These are phyloP conservation scores for Elachura formosa DNA, from an alignment of 2,113 vertebrate species.

Conservation along the genomic window DNA sequence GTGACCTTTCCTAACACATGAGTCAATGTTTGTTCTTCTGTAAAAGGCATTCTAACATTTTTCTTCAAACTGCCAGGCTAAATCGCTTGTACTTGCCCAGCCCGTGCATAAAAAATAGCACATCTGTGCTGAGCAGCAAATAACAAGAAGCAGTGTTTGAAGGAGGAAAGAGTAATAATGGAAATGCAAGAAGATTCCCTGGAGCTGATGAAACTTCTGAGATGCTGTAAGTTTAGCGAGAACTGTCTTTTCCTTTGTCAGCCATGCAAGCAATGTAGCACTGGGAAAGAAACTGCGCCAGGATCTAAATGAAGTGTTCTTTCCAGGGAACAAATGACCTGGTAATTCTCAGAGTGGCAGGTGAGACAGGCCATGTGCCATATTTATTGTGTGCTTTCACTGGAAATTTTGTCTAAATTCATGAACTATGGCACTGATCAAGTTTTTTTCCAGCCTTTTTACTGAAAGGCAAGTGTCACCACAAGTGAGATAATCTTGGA, in stretches of 20 bases:
- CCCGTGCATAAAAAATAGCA: accelerated
- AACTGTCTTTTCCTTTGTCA: background rate
- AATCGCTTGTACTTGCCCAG: background rate
- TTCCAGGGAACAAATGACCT: background rate
- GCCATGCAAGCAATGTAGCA: background rate
- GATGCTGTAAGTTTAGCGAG: background rate
- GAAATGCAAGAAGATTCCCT: background rate
- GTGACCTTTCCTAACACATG: background rate
- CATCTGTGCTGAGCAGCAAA: background rate
- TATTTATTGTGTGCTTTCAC: background rate
- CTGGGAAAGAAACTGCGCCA: background rate
- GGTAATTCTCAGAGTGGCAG: background rate
- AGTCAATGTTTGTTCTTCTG: constrained; percentile 7
- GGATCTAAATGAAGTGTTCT: background rate
- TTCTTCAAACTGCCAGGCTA: background rate
- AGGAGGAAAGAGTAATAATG: background rate
- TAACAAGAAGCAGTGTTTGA: background rate
- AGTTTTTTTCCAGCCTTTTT: background rate
- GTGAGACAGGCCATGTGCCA: background rate
- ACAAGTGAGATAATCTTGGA: background rate
- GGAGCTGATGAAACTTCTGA: background rate
- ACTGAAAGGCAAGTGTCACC: background rate
- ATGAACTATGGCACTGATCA: background rate
- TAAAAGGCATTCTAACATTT: background rate
- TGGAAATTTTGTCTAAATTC: background rate